A percentile compares a stretch with the other conserved stretches of the same genome.
Evolutionary conservation across 1,140 invertebrate species (phyloP).

Genomic region (Drosophila fuyamai): DNA sequence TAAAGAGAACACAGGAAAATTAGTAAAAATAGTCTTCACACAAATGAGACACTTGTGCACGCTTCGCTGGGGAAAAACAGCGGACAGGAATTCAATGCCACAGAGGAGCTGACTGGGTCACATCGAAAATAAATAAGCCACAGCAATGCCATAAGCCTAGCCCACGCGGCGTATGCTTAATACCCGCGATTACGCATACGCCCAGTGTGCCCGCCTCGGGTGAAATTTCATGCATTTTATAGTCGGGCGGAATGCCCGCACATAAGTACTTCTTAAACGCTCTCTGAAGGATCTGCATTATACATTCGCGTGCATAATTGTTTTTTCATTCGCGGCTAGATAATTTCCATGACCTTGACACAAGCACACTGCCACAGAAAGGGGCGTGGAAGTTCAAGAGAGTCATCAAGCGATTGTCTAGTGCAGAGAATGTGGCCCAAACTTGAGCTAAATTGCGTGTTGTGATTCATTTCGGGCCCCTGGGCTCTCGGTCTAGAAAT

Average conservation of each 20-base stretch:
- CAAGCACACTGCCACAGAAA: background rate
- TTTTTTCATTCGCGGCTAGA: conserved; percentile 40
- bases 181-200: conserved; percentile 70
- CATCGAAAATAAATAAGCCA: conserved; percentile 54
- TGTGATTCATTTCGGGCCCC: conserved; percentile 40
- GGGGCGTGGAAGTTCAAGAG: conserved; percentile 36
- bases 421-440: conserved; percentile 42
- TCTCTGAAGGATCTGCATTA: conserved; percentile 42
- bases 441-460: conserved; percentile 42
- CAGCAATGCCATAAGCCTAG: conserved; percentile 7
- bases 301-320: conserved; percentile 41
- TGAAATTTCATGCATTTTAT: conserved; percentile 16
- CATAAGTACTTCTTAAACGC: conserved; percentile 26
- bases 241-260: background rate
- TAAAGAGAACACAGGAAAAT: conserved; percentile 21
- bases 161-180: conserved; percentile 64
- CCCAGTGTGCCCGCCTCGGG: conserved; percentile 17
- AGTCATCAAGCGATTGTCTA: conserved; percentile 51
- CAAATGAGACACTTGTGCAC: conserved; percentile 46
- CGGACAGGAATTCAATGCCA: conserved; percentile 28
- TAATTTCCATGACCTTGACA: conserved; percentile 53
- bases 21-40: conserved; percentile 26
- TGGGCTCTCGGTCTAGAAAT: conserved; percentile 20
- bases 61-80: conserved; percentile 39
- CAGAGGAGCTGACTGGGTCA: conserved; percentile 1